phyloP scores from a whole-genome alignment of 2,888 invertebrate genomes.

The Amaurobius ferox region DNA sequence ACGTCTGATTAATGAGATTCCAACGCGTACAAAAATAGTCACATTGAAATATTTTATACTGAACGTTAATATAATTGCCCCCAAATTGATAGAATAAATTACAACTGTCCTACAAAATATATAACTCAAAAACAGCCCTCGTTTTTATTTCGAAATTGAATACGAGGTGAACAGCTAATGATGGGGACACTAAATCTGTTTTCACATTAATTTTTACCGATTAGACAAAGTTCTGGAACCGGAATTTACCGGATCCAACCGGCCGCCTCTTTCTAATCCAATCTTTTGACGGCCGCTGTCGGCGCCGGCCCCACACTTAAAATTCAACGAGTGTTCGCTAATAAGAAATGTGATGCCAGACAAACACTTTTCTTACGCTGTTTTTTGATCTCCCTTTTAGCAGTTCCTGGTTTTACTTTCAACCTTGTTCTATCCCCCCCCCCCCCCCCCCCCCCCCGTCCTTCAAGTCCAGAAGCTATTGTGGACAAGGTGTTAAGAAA shows the following conservation, averaged over 20 bases:
- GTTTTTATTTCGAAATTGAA: too few species aligned
- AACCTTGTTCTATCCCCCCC: background rate
- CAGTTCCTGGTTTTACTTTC: background rate
- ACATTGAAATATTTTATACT: too few species aligned
- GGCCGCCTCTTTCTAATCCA: background rate
- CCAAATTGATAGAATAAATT: too few species aligned
- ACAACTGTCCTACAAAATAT: too few species aligned
- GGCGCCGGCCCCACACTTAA: constrained; percentile 18
- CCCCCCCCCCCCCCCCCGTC: background rate
- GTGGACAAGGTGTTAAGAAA: background rate
- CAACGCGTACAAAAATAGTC: too few species aligned
- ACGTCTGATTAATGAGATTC: too few species aligned
- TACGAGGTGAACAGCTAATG: too few species aligned
- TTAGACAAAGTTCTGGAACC: too few species aligned
- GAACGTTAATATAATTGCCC: too few species aligned
- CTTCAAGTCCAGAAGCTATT: background rate
- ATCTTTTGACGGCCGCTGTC: background rate
- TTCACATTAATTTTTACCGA: too few species aligned
- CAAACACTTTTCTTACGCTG: background rate
- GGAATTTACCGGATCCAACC: constrained; percentile 1
- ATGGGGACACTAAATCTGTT: too few species aligned
- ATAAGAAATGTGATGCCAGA: constrained; percentile 28
- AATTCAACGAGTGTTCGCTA: constrained; percentile 19
- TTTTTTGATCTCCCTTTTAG: background rate
- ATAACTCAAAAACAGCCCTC: too few species aligned